Conservation (phyloP, 2,113 vertebrate genomes). For the Plectropomus leopardus region DNA sequence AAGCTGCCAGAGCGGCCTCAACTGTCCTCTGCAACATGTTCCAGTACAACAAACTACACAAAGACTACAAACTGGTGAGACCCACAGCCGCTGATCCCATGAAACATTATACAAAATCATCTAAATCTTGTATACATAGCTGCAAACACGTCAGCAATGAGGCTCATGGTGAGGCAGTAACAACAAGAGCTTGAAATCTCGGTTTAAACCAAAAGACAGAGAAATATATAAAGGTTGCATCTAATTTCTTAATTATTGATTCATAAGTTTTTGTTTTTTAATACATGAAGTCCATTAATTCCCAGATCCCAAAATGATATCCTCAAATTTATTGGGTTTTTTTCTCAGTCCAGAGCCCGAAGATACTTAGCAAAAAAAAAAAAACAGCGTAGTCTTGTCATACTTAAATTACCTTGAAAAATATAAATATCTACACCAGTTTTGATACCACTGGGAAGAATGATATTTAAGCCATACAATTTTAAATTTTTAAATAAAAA, state of each 20-base stretch:
- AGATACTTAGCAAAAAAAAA: no score
- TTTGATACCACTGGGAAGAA: no score
- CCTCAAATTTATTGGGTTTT: no score
- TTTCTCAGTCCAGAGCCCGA: no score
- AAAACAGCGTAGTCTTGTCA: no score
- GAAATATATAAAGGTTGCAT: no score
- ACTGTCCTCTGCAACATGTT: conserved; percentile 97
- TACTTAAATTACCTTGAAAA: no score
- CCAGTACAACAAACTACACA: conserved; percentile 96
- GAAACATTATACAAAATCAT: not conserved
- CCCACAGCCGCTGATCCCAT: not conserved
- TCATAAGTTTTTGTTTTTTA: not conserved
- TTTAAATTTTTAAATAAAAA: no score
- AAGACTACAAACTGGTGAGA: conserved; percentile 93
- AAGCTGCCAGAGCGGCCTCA: conserved; percentile 91
- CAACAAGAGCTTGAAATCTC: not conserved
- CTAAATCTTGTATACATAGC: not conserved
- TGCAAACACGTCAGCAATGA: not conserved
- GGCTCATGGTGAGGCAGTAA: not conserved
- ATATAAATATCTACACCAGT: no score
- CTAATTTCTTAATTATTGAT: not conserved
- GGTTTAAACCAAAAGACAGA: no score
- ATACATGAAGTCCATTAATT: not conserved
- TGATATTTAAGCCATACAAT: no score
- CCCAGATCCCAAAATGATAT: no score